phyloP scores from a whole-genome alignment of 2,888 invertebrate genomes.

The Oscheius sp. region DNA sequence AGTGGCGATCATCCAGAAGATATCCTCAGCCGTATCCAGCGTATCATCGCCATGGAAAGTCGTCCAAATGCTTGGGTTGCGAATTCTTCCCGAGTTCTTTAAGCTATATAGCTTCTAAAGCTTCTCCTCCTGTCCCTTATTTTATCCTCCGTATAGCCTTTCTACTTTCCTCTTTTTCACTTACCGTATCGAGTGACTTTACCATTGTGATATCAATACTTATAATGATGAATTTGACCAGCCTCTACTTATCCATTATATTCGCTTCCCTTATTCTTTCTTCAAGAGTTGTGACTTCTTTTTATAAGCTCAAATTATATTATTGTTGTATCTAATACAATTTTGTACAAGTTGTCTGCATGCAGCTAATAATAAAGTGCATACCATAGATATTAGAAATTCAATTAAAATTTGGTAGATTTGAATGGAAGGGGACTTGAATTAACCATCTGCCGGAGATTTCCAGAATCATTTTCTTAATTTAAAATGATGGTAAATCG shows the following conservation, averaged over 20 bases:
- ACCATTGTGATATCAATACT: constrained; percentile 24
- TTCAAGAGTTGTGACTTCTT: constrained; percentile 3
- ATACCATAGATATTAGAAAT: neutral
- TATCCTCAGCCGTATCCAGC: constrained; percentile 91
- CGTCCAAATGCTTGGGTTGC: constrained; percentile 97
- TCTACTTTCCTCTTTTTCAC: constrained; percentile 13
- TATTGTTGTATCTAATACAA: neutral
- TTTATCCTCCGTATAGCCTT: neutral
- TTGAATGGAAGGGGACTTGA: no score
- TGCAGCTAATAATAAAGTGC: constrained; percentile 20
- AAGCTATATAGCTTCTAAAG: neutral
- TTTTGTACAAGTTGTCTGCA: neutral
- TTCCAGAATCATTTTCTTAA: no score
- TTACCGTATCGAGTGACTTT: constrained; percentile 30
- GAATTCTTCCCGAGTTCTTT: constrained; percentile 30
- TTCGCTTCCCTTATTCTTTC: neutral
- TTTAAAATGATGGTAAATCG: no score
- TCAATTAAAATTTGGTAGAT: no score
- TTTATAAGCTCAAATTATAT: constrained; percentile 10
- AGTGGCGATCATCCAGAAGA: constrained; percentile 94
- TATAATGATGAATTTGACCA: neutral
- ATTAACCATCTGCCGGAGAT: no score
- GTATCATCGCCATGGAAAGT: constrained; percentile 91
- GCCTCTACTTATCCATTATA: neutral
- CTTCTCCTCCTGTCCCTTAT: neutral